Conservation (phyloP, 35 echinoderm and acorn worm species). For the Chiridota heheva region DNA sequence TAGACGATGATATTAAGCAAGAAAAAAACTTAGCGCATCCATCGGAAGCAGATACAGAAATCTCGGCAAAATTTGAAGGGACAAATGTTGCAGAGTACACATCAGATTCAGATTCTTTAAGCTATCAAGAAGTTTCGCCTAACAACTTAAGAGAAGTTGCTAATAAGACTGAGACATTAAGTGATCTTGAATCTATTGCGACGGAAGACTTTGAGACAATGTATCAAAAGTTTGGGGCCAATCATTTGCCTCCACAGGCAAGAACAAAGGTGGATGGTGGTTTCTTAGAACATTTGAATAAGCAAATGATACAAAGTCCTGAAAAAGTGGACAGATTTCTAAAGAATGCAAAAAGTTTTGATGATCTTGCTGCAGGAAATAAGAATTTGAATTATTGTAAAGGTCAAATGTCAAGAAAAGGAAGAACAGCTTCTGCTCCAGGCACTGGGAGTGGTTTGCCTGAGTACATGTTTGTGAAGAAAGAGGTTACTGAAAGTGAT, state of each 20-base stretch:
- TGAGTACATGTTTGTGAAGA: constrained; percentile 85
- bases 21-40: no score
- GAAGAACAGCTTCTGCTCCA: background rate
- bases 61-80: no score
- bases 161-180: no score
- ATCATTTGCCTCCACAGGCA: background rate
- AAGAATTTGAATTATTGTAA: background rate
- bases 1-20: no score
- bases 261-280: background rate
- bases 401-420: background rate
- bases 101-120: no score
- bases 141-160: no score
- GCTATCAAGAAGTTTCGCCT: no score
- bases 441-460: constrained; percentile 60
- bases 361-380: background rate
- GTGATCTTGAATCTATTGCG: constrained; percentile 71
- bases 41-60: no score
- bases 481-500: constrained; percentile 74
- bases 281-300: background rate
- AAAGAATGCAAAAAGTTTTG: background rate
- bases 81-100: no score
- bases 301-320: background rate
- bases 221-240: constrained; percentile 36
- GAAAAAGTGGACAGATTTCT: background rate
- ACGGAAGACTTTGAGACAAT: constrained; percentile 77